Base-by-base conservation (phyloP, 2,797 vertebrate species). In the Anisognathus igniventris region DNA sequence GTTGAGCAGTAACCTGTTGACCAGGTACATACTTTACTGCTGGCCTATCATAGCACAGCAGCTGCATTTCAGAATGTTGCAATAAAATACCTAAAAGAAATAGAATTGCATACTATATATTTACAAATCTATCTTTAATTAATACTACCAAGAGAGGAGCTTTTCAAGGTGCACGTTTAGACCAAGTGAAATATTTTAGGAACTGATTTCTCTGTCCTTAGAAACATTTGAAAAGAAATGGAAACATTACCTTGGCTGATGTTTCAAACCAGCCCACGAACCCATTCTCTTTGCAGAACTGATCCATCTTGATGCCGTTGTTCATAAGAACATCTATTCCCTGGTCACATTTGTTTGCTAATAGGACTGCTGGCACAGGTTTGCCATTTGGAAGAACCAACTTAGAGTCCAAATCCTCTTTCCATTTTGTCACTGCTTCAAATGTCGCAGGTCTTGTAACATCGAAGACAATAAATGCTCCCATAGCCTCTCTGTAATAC, bases 341-440 rank as follows among this genome's bases (percentile, higher is more conserved):
- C 93, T 99, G 99, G 98, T 99, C 99, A 12, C 99, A 99, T 97
- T 99, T 99, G 97, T 99, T 99, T 76, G 99, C 99, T 97, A 99
- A 97, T 65, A 99, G 98, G 92, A 99, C 99, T 1, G 99, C 98
- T 1, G 99, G 98, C 31, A 99, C 98, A 87, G 98, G 98, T 95
- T 98, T 98, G 76, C 99, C 99, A 54, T 99, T 99, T 39, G 98
- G 98, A 75, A 99, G 98, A 97, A 98, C 98, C 92, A 99, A 95
- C 93, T 99, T 99, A 76, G 99, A 99, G 98, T 99, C 99, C 97
- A 99, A 98, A 97, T 99, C 99, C 94, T 99, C 99, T 87, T 99
- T 99, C 99, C 99, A 99, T 94, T 99, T 99, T 86, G 98, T 96
- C 57, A 99, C 99, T 11, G 99, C 99, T 97, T 99, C 99, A 78